Base-by-base conservation (phyloP, 2,797 vertebrate genomes). In the Notoglanidium macrostoma region DNA sequence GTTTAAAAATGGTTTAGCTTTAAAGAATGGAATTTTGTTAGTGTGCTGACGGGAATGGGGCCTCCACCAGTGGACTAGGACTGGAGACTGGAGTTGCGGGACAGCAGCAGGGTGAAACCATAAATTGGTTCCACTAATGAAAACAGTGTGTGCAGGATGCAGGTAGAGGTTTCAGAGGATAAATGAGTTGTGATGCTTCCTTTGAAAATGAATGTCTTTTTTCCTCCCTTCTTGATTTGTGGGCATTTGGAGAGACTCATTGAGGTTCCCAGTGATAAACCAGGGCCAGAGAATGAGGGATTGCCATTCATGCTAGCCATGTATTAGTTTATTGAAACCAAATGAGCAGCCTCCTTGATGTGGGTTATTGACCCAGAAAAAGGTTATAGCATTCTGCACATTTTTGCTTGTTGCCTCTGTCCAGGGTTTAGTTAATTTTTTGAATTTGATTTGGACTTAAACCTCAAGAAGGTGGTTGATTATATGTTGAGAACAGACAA, bases 71-170 rank as follows among this genome's bases (percentile, higher is more conserved):
- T 87, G 90, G 91, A 92, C 86, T 92, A 74, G 83, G 86, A 81
- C 81, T 87, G 85, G 83, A 85, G 86, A 81, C 81, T 87, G 85
- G 83, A 92, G 90, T 87, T 90, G 84, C 80, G 88, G 89, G 91
- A 90, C 89, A 89, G 89, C 59, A 73, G 85, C 15, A 51, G 83
- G 88, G 89, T 90, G 85, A 95, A 95, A 95, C 95, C 94, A 95
- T 97, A 96, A 96, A 96, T 96, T 95, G 95, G 92, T 93, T 92
- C 93, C 93, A 90, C 94, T 96, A 96, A 96, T 96, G 95, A 94
- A 96, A 96, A 96, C 94, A 95, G 85, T 88, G 92, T 95, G 95
- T 94, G 92, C 94, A 96, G 95, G 95, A 94, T 94, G 92, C 94
- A 96, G 95, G 95, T 96, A 95, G 93, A 95, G 93, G 93, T 96